Evolutionary conservation across 2,888 invertebrate genomes (phyloP).

Genomic region (Dione juno): DNA sequence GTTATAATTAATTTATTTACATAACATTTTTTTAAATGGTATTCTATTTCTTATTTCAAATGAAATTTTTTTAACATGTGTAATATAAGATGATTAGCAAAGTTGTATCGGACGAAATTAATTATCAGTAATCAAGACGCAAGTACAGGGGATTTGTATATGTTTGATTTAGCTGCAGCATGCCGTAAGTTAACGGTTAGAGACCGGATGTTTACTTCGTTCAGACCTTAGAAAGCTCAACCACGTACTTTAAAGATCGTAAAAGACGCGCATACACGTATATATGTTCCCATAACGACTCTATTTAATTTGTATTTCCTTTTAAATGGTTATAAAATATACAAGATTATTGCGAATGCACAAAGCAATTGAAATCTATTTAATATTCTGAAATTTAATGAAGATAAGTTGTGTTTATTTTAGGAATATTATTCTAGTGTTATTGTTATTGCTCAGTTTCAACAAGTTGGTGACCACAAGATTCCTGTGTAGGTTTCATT

Average conservation of each 20-base stretch:
- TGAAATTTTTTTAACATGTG: not conserved
- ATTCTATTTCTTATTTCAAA: not conserved
- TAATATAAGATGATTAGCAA: not conserved
- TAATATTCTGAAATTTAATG: conserved; percentile 53
- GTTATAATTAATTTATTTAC: not conserved
- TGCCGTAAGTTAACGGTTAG: conserved; percentile 67
- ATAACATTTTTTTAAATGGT: no score
- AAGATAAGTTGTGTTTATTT: conserved; percentile 28
- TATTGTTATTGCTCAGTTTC: conserved; percentile 39
- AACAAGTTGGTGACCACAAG: conserved; percentile 62
- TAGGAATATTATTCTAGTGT: conserved; percentile 31
- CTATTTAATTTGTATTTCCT: conserved; percentile 65
- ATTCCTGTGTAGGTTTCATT: conserved; percentile 60
- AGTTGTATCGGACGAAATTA: conserved; percentile 19
- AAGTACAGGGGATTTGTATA: conserved; percentile 48
- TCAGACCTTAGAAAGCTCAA: conserved; percentile 72
- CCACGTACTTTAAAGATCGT: conserved; percentile 61
- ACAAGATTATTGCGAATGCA: conserved; percentile 57
- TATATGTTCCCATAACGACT: conserved; percentile 57
- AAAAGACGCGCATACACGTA: conserved; percentile 57
- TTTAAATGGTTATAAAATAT: conserved; percentile 61
- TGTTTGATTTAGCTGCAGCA: conserved; percentile 62
- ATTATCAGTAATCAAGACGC: conserved; percentile 36
- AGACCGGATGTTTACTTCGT: conserved; percentile 74
- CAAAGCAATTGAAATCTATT: conserved; percentile 51